Evolutionary conservation across 2,113 vertebrate genomes (phyloP).

Genomic region (Ammospiza nelsoni): DNA sequence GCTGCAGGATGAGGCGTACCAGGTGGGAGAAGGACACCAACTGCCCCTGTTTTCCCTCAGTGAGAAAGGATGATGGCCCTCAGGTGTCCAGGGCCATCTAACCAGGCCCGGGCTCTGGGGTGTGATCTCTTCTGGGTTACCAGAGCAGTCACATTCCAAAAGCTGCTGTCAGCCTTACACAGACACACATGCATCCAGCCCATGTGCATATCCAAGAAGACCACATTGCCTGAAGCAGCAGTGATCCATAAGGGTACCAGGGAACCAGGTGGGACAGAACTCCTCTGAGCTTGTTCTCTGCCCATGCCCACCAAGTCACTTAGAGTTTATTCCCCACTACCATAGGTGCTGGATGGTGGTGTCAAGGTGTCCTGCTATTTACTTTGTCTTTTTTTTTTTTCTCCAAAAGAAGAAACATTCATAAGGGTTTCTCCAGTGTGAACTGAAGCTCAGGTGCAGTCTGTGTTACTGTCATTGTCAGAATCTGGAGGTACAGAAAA

Average conservation of each 20-base stretch:
- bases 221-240: background rate
- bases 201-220: background rate
- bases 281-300: background rate
- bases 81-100: background rate
- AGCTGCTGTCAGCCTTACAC: background rate
- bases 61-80: background rate
- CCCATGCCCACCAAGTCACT: background rate
- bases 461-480: background rate
- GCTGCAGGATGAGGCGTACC: constrained; percentile 87
- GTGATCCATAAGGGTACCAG: background rate
- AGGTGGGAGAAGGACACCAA: constrained; percentile 75
- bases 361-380: background rate
- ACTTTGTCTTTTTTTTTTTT: background rate
- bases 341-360: background rate
- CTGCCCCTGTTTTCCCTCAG: background rate
- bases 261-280: background rate
- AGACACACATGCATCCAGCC: background rate
- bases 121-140: background rate
- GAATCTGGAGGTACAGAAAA: background rate
- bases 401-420: background rate
- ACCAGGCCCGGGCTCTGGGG: background rate
- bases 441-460: background rate
- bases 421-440: background rate
- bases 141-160: background rate
- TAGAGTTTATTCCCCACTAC: background rate